These are phyloP conservation scores for Tanypteryx hageni DNA, from an alignment of 2,888 invertebrate species.

Conservation along the genomic window DNA sequence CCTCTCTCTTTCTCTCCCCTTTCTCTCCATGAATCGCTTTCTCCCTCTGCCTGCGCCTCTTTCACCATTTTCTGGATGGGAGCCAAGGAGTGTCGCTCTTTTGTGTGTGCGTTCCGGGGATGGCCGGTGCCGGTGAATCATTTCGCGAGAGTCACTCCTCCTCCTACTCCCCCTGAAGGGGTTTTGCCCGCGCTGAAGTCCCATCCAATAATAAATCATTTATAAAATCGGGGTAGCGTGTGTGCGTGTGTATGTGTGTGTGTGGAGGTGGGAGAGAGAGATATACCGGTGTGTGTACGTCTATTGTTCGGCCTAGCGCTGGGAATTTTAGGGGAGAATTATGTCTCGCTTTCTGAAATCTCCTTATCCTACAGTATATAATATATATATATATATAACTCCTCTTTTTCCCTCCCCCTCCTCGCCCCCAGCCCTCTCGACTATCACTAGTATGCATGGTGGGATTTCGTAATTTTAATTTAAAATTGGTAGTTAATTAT, in stretches of 20 bases:
- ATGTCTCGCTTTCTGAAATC: background rate
- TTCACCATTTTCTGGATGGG: constrained; percentile 20
- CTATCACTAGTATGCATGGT: background rate
- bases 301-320: background rate
- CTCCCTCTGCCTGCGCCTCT: background rate
- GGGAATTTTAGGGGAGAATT: background rate
- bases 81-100: background rate
- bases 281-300: background rate
- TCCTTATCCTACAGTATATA: background rate
- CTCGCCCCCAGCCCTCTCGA: background rate
- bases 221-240: background rate
- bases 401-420: background rate
- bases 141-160: background rate
- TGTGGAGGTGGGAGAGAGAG: background rate
- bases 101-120: background rate
- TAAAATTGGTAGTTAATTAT: constrained; percentile 9
- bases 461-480: background rate
- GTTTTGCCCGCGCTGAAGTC: constrained; percentile 19
- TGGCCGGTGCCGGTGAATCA: constrained; percentile 6
- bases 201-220: background rate
- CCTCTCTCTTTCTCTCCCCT: background rate
- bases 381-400: background rate
- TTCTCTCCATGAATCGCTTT: background rate
- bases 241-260: background rate
- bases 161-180: background rate